Evolutionary conservation across 2,888 invertebrate species (phyloP), one percentile per base, ranked within the genome.

Genomic region (Perithous albicinctus): DNA sequence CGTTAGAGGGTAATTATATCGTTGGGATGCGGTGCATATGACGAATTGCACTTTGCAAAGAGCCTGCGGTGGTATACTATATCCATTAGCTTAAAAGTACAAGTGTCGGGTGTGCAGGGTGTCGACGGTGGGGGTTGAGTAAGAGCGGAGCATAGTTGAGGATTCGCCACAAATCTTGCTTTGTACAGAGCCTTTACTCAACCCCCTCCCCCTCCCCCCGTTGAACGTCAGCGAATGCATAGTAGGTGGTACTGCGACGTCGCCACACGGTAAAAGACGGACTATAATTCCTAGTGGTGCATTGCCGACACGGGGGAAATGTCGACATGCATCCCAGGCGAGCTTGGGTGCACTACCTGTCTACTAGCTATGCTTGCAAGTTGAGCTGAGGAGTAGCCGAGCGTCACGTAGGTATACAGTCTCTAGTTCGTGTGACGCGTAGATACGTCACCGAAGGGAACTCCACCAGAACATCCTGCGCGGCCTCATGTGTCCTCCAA

Each of bases 381-480:
- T 48, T 12, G 63, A 63, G 56, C 64, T 51, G 43, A 74, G 32
- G 74, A 56, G 51, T 69, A 69, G 73, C 23, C 41, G 69, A 76
- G 64, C 59, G 70, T 51, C 48, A 26, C 38, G 54, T 64, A 32
- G 23, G 15, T 29, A 64, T 26, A 46, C 26, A 46, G 3, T 20
- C 20, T 35, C 51, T 1, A 7, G 23, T 43, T 63, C 73, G 46
- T 70, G 69, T 78, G 66, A 54, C 67, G 67, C 48, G 43, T 26
- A 54, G 78, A 78, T 75, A 78, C 75, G 82, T 82, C 82, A 78
- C 70, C 75, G 66, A 54, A 38, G 75, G 56, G 64, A 70, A 46
- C 43, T 18, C 63, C 35, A 35, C 32, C 59, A 43, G 20, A 80
- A 74, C 74, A 78, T 70, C 74, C 46, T 69, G 63, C 59, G 23